Conservation (phyloP, 1,140 invertebrate species). For the Palaemon carinicauda region DNA sequence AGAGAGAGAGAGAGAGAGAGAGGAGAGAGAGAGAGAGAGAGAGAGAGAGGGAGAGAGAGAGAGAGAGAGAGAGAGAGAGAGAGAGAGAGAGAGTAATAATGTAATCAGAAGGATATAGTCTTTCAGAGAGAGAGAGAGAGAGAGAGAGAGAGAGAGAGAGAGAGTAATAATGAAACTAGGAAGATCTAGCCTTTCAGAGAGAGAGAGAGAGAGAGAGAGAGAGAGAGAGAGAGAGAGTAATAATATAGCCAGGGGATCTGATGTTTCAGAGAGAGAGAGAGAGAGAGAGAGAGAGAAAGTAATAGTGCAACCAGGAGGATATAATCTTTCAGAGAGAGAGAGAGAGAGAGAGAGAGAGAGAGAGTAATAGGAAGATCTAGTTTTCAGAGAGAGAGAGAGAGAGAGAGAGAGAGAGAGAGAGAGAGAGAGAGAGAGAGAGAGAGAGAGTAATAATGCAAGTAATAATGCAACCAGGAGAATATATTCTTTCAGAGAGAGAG, state of each 20-base stretch:
- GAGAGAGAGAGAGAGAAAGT: too few species aligned
- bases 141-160: constrained; percentile 2
- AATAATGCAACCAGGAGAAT: too few species aligned
- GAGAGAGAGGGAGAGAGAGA: background rate
- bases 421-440: background rate
- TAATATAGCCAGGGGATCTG: too few species aligned
- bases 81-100: background rate
- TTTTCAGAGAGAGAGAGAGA: too few species aligned
- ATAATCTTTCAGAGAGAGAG: background rate
- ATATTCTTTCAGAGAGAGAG: background rate
- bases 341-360: background rate
- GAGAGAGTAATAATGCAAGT: background rate
- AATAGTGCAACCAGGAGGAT: too few species aligned
- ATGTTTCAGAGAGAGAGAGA: too few species aligned
- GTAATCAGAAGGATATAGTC: background rate
- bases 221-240: background rate
- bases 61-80: background rate
- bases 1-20: too few species aligned
- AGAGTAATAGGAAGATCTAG: background rate
- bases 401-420: background rate
- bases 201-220: background rate
- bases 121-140: too few species aligned
- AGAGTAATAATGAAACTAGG: background rate
- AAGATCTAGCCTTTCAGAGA: too few species aligned
- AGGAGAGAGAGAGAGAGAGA: background rate